These are phyloP conservation scores for Polypedilum vanderplanki DNA, from an alignment of 1,140 invertebrate genomes.

Conservation along the genomic window DNA sequence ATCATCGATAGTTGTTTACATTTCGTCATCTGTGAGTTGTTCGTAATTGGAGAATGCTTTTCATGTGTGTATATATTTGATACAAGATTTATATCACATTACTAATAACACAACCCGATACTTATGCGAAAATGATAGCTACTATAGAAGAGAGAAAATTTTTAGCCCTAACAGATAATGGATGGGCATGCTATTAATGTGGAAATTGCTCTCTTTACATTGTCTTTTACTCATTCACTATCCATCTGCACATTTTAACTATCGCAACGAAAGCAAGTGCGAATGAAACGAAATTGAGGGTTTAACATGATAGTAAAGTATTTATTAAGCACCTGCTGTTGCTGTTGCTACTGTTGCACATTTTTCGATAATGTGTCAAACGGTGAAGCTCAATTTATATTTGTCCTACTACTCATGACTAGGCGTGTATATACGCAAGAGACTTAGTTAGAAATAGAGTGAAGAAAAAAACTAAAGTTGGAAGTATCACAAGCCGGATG, in stretches of 20 bases:
- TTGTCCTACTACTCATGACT: not conserved
- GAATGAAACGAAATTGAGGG: not conserved
- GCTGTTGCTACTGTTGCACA: not conserved
- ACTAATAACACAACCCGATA: constrained; percentile 17
- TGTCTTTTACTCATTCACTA: not conserved
- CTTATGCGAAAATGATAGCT: constrained; percentile 17
- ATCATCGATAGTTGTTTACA: too few relatives aligned
- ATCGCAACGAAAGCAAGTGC: not conserved
- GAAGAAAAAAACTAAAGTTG: not conserved
- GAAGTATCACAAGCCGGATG: constrained; percentile 23
- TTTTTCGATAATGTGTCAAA: not conserved
- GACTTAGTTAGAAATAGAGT: not conserved
- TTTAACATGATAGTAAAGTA: not conserved
- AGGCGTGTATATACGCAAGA: not conserved
- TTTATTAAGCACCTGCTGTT: not conserved
- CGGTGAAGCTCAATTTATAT: constrained; percentile 12
- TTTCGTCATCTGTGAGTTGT: too few relatives aligned
- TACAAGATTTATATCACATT: constrained; percentile 19
- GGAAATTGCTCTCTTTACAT: not conserved
- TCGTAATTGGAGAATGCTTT: too few relatives aligned
- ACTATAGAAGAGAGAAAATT: not conserved
- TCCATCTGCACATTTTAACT: not conserved
- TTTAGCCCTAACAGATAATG: not conserved
- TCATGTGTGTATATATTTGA: not conserved
- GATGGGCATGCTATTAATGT: constrained; percentile 11